Base-by-base conservation (phyloP, 2,888 invertebrate species). In the Lissonota sp. region DNA sequence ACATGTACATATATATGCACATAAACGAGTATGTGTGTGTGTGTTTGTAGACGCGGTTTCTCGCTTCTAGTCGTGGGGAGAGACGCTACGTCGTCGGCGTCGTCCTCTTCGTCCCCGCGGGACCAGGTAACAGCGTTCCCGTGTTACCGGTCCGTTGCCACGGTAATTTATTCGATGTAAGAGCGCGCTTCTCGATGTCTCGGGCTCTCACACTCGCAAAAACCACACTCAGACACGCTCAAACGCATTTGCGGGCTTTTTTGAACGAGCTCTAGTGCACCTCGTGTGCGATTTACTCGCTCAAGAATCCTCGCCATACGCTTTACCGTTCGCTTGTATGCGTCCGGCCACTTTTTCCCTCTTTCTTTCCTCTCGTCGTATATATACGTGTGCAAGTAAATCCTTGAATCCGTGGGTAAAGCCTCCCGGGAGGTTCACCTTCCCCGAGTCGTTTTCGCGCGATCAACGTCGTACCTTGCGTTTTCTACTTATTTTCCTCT, bases 101-200 rank as follows among this genome's bases (percentile, higher is more conserved):
- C 70, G 81, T 60, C 71, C 66, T 60, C 57, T 46, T 73, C 64
- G 71, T 67, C 75, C 73, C 75, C 72, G 40, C 83, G 79, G 83
- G 86, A 86, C 84, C 86, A 86, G 87, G 89, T 90, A 90, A 90
- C 89, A 90, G 90, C 89, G 89, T 90, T 90, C 89, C 89, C 90
- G 88, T 87, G 89, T 90, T 90, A 89, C 88, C 89, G 89, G 87
- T 90, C 89, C 86, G 84, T 88, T 83, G 87, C 88, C 87, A 86
- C 88, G 87, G 88, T 90, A 88, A 89, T 89, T 89, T 89, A 90
- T 88, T 89, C 88, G 84, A 89, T 89, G 90, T 88, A 89, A 88
- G 26, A 86, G 74, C 75, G 74, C 88, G 86, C 83, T 84, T 83
- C 85, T 85, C 79, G 81, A 84, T 74, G 77, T 70, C 80, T 69